Evolutionary conservation across 2,888 invertebrate genomes (phyloP).

Genomic region (Sipunculus nudus): DNA sequence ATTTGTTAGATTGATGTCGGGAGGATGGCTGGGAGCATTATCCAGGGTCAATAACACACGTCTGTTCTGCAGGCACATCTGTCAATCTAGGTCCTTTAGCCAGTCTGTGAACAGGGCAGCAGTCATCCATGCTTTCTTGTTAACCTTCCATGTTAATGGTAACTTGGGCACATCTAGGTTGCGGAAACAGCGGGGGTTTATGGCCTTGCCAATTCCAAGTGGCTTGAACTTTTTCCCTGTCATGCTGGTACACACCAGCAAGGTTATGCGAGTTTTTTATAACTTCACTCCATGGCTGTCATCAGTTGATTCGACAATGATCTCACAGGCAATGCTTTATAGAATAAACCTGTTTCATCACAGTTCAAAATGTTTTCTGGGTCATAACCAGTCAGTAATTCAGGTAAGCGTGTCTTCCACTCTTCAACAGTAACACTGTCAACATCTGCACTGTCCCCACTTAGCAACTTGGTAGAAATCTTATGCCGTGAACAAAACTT

Average conservation of each 20-base stretch:
- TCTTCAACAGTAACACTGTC: too few relatives aligned
- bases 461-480: too few relatives aligned
- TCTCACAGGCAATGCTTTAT: too few relatives aligned
- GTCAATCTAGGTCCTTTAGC: neutral
- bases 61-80: neutral
- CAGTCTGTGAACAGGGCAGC: neutral
- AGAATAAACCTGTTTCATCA: too few relatives aligned
- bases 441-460: too few relatives aligned
- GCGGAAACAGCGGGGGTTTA: neutral
- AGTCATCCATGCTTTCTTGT: conserved; percentile 12
- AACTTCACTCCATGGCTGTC: too few relatives aligned
- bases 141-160: neutral
- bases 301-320: too few relatives aligned
- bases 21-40: conserved; percentile 1
- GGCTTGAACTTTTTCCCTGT: neutral
- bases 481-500: too few relatives aligned
- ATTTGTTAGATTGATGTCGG: neutral
- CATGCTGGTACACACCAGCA: neutral
- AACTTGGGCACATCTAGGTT: neutral
- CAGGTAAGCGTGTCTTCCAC: too few relatives aligned
- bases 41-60: conserved; percentile 1
- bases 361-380: too few relatives aligned
- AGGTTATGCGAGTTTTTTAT: too few relatives aligned
- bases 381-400: too few relatives aligned
- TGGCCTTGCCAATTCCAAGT: conserved; percentile 2